Base-by-base conservation (phyloP, 2,797 vertebrate species). In the Melanotaenia boesemani region DNA sequence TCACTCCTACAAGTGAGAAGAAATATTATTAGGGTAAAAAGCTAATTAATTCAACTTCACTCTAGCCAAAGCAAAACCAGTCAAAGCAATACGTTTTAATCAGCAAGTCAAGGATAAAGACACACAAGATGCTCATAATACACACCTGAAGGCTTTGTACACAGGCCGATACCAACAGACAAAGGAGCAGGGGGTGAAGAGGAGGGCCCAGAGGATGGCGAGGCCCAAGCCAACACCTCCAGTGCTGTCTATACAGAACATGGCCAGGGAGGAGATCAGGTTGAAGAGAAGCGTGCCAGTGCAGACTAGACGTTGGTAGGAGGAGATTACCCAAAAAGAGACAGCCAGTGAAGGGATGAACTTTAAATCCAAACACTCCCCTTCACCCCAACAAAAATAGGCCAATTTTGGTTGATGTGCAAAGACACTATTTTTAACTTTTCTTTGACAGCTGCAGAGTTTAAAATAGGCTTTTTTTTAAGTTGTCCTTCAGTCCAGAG, bases 141-240 rank as follows among this genome's bases (percentile, higher is more conserved):
- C 93, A 1, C 84, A 98, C 98, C 96, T 96, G 94, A 99, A 99
- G 48, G 97, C 98, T 93, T 97, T 99, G 91, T 99, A 99, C 88
- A 98, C 91, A 0, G 98, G 97, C 60, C 97, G 94, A 62, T 97
- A 99, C 98, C 98, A 99, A 86, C 98, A 99, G 70, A 98, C 70
- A 0, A 99, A 99, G 68, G 98, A 99, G 83, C 97, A 99, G 58
- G 97, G 97, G 0, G 96, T 96, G 88, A 98, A 99, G 65, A 99
- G 95, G 36, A 99, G 87, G 69, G 92, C 70, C 98, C 98, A 99
- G 70, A 99, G 96, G 72, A 99, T 97, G 77, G 98, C 96, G 1
- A 99, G 95, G 36, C 98, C 98, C 0, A 99, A 94, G 15, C 96
- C 96, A 0, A 98, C 94, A 0, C 96, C 97, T 0, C 64, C 65